phyloP scores from a whole-genome alignment of 2,888 invertebrate genomes.

The Coenonympha glycerion region DNA sequence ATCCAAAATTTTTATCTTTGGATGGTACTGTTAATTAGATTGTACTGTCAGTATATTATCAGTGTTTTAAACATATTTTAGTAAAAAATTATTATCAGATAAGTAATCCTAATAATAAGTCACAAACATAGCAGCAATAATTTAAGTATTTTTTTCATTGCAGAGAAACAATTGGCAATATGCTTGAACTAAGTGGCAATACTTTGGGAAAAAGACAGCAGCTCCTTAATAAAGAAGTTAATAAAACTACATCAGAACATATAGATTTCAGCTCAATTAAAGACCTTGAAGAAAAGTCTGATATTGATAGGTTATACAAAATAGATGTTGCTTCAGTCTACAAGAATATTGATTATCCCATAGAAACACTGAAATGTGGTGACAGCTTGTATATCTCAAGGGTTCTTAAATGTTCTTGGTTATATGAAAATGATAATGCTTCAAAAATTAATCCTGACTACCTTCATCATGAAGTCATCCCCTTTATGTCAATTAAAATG shows the following conservation, averaged over 20 bases:
- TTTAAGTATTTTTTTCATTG: background rate
- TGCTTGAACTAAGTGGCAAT: constrained; percentile 26
- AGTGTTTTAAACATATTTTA: background rate
- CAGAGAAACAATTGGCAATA: constrained; percentile 4
- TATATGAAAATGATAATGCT: constrained; percentile 41
- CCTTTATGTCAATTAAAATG: constrained; percentile 53
- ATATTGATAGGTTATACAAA: constrained; percentile 49
- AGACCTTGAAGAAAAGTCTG: constrained; percentile 34
- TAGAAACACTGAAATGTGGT: constrained; percentile 47
- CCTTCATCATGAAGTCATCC: constrained; percentile 46
- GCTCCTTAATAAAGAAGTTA: constrained; percentile 29
- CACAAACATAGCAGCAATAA: too few relatives aligned
- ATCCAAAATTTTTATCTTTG: too few relatives aligned
- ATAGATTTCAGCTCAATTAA: constrained; percentile 36
- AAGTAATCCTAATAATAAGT: too few relatives aligned
- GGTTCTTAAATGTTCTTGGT: constrained; percentile 49
- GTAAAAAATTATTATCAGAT: too few relatives aligned
- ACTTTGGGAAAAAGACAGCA: constrained; percentile 30
- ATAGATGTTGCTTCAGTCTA: constrained; percentile 54
- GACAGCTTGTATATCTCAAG: constrained; percentile 47
- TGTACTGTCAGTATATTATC: background rate
- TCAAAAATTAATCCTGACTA: constrained; percentile 42
- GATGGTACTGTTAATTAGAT: too few relatives aligned
- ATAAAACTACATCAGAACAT: constrained; percentile 20
- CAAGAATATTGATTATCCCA: constrained; percentile 44